Evolutionary conservation across 2,888 invertebrate species (phyloP).

Genomic region (Macrophya annulata): DNA sequence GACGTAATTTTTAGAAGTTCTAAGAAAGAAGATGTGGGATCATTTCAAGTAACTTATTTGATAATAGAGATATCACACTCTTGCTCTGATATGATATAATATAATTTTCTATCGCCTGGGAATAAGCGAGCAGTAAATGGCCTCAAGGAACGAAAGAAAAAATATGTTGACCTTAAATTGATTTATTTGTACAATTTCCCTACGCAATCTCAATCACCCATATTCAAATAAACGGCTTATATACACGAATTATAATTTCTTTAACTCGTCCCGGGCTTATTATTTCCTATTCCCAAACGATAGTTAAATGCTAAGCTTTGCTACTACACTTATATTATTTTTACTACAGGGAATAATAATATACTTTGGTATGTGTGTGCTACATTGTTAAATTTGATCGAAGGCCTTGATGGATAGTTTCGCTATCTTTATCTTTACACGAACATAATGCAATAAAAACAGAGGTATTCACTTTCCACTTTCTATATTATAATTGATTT

Average conservation of each 20-base stretch:
- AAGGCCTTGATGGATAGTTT: constrained; percentile 68
- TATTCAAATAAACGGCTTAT: constrained; percentile 14
- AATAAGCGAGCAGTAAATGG: constrained; percentile 46
- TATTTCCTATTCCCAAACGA: constrained; percentile 65
- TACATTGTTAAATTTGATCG: constrained; percentile 62
- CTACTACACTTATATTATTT: constrained; percentile 61
- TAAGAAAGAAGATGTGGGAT: not conserved
- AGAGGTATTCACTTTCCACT: not conserved
- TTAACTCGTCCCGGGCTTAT: not conserved
- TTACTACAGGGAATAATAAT: constrained; percentile 67
- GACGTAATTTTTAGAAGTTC: not conserved
- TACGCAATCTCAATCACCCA: not conserved
- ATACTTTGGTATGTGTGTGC: constrained; percentile 70
- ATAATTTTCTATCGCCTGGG: constrained; percentile 39
- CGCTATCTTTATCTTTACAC: constrained; percentile 1
- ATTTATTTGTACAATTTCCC: constrained; percentile 37
- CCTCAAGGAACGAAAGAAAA: constrained; percentile 38
- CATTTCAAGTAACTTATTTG: not conserved
- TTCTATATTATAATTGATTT: not conserved
- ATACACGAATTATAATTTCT: constrained; percentile 19
- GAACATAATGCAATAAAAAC: not conserved
- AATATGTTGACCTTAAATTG: constrained; percentile 43
- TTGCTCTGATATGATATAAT: constrained; percentile 49
- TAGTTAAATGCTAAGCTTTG: constrained; percentile 64
- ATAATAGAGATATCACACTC: not conserved